A percentile compares a stretch with the other conserved stretches of the same genome.
Evolutionary conservation across 1,140 invertebrate species (phyloP).

Genomic region (Caenorhabditis brenneri): DNA sequence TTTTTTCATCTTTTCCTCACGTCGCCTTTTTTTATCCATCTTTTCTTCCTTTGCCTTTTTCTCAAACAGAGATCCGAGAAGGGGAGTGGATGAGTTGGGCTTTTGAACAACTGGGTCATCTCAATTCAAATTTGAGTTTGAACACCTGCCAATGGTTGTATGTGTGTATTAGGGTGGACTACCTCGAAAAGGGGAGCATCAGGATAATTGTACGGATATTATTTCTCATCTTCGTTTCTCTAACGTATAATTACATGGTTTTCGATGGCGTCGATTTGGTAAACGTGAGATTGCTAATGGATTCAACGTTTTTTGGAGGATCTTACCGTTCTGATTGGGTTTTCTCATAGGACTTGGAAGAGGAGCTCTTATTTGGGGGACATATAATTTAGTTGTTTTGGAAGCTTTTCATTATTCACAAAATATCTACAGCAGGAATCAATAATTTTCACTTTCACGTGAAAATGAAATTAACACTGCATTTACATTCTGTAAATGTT

Average conservation of each 20-base stretch:
- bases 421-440: no score
- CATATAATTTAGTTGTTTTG: no score
- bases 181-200: background rate
- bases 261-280: background rate
- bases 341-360: no score
- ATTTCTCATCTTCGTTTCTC: background rate
- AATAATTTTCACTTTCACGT: background rate
- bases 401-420: no score
- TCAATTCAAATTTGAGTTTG: slow-evolving; percentile 10
- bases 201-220: slow-evolving; percentile 11
- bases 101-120: background rate
- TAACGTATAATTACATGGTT: slow-evolving; percentile 2
- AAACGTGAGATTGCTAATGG: background rate
- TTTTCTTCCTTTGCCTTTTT: background rate
- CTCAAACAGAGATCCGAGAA: background rate
- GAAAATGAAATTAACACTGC: no score
- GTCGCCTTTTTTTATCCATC: background rate
- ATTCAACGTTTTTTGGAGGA: background rate
- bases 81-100: background rate
- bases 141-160: background rate
- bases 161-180: background rate
- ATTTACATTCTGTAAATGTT: background rate
- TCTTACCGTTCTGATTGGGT: background rate
- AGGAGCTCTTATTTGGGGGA: no score
- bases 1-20: background rate